A percentile compares a stretch with the other conserved stretches of the same genome.
Conservation (phyloP, 2,888 invertebrate genomes). For the Catocala fraxini region DNA sequence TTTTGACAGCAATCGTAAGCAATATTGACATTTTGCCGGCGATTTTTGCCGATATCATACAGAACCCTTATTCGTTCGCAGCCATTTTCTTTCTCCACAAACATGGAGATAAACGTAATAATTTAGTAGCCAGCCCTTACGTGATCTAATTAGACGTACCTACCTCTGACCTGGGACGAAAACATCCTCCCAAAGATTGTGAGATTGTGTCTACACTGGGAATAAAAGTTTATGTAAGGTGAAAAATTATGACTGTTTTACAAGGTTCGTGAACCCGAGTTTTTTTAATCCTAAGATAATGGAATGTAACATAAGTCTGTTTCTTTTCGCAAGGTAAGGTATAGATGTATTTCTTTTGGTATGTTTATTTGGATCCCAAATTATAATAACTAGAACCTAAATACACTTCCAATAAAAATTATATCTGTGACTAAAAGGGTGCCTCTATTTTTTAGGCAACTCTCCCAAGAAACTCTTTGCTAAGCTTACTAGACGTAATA, state of each 20-base stretch:
- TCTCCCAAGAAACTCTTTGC: too few species aligned
- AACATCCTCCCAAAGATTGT: slow-evolving; percentile 29
- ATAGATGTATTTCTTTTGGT: too few species aligned
- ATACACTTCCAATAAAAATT: too few species aligned
- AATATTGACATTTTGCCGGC: too few species aligned
- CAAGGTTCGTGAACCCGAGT: not conserved
- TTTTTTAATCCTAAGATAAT: not conserved
- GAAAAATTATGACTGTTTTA: slow-evolving; percentile 6
- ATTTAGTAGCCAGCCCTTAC: slow-evolving; percentile 47
- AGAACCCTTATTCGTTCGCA: not conserved
- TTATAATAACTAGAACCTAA: too few species aligned
- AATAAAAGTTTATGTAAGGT: slow-evolving; percentile 22
- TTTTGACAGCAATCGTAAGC: too few species aligned
- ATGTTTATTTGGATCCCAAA: too few species aligned
- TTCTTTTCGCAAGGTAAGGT: too few species aligned
- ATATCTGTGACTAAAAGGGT: too few species aligned
- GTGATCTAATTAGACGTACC: slow-evolving; percentile 48
- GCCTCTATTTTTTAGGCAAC: too few species aligned
- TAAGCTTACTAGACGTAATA: too few species aligned
- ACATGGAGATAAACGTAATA: slow-evolving; percentile 49
- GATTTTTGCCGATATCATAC: not conserved
- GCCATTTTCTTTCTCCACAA: slow-evolving; percentile 27
- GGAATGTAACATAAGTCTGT: too few species aligned
- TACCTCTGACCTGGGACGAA: slow-evolving; percentile 36
- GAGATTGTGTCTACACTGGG: slow-evolving; percentile 31